Conservation (phyloP, 2,797 vertebrate genomes). For the Pyrocephalus nanus region DNA sequence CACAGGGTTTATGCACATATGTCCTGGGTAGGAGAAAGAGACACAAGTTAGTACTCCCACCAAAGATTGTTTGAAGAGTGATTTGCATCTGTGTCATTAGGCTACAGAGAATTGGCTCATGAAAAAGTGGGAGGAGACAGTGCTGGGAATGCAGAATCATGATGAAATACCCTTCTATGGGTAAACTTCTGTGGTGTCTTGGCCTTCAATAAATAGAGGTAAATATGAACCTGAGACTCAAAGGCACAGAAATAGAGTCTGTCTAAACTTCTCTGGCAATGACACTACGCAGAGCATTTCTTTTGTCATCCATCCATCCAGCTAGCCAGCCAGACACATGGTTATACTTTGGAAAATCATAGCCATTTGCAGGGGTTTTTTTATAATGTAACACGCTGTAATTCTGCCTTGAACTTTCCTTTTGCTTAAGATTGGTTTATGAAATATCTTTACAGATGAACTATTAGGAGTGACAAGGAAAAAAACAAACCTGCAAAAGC, state of each 20-base stretch:
- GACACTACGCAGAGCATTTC: background rate
- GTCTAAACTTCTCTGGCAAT: background rate
- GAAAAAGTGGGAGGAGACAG: background rate
- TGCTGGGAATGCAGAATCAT: background rate
- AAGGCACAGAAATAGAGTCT: background rate
- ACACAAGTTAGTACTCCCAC: background rate
- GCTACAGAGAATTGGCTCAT: background rate
- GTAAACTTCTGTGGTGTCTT: background rate
- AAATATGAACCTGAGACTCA: background rate
- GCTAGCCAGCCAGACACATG: conserved; percentile 36
- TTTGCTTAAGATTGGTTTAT: background rate
- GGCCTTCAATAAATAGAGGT: background rate
- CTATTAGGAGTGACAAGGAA: background rate
- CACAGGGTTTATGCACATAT: background rate
- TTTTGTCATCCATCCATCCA: background rate
- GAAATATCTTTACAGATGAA: background rate
- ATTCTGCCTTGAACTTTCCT: conserved; percentile 44
- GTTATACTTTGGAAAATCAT: conserved; percentile 58
- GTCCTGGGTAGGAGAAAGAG: background rate
- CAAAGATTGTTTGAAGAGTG: background rate
- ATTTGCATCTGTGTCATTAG: background rate
- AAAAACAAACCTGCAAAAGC: background rate
- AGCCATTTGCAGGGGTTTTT: conserved; percentile 9
- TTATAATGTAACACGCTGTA: conserved; percentile 20
- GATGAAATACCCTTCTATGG: background rate